Base-by-base conservation (phyloP, 1,140 invertebrate genomes). In the Chlorops oryzae region DNA sequence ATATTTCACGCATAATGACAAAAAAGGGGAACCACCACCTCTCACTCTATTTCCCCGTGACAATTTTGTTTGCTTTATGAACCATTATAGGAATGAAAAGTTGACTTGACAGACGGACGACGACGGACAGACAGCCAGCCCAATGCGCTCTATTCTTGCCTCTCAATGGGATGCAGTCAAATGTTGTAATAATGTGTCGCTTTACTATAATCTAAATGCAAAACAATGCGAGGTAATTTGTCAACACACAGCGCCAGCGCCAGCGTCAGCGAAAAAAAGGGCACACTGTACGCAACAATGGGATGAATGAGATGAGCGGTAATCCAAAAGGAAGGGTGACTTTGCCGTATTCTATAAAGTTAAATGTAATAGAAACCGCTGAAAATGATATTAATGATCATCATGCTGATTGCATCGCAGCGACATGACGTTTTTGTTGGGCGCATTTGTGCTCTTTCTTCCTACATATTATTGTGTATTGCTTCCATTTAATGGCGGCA, bases 1-100 rank as follows among this genome's bases (percentile, higher is more conserved):
- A 51, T 51, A 51, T 51, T 51, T 51, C 46, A 43, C 50, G 34
- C 37, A 43, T 51, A 51, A 51, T 51, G 50, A 51, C 37, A 51
- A 27, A 39, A 32, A 9, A 20, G 20, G 12, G 9, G 15, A 28
- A 15, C 21, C 15, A 5, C 35, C 17, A 4, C 35, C 35, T 18
- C 18, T 10, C 34, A 35, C 5, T 35, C 35, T 4, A 38, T 38
- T 6, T 38, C 3, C 20, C 22, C 7, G 21, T 23, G 22, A 41
- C 22, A 23, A 15, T 21, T 41, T n/a, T 21, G 28, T 32, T 44
- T 45, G 28, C 43, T 34, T 45, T 45, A 45, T 45, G 43, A 45
- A 32, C 27, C 43, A 45, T 45, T 45, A 34, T n/a, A n/a, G n/a
- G n/a, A n/a, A n/a, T n/a, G n/a, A n/a, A n/a, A n/a, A n/a, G n/a